Base-by-base conservation (phyloP, 2,888 invertebrate species). In the Leucoptera coffeella region DNA sequence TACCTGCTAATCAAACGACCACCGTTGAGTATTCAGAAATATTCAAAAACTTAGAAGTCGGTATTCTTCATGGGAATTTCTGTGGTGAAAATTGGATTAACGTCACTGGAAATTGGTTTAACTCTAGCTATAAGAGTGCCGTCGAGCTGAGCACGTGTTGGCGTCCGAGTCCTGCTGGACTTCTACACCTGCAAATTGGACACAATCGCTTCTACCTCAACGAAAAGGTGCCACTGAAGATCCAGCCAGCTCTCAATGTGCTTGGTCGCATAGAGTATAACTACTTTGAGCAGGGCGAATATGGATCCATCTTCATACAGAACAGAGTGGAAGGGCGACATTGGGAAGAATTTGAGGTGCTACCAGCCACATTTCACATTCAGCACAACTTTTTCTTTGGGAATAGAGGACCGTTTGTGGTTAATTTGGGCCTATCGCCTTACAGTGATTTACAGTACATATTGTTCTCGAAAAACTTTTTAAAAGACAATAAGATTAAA, bases 61-160 rank as follows among this genome's bases (percentile, higher is more conserved):
- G 94, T 1, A 77, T 97, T 22, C 61, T 93, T 26, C 84, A 96
- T 36, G 95, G 96, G 3, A 99, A 99, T 54, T 94, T 83, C 45
- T 96, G 96, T 43, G 82, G 84, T 4, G 75, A 80, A 40, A 78
- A 84, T 23, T 81, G 84, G 64, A 81, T 95, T 2, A 96, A 96
- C 51, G 77, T 95, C n/a, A 92, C 90, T 1, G 87, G 87, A n/a
- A 93, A 91, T 48, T 79, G 74, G 54, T 92, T 96, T 50, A 85
- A 84, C 38, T 78, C 80, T 24, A 90, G 90, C 39, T 49, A 75
- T 14, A 80, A 82, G 41, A 85, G 85, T 32, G 89, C 87, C 2
- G 60, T 96, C 14, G 85, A 89, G 45, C 72, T 93, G 29, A 75
- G 83, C 30, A 85, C 92, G 1, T 95, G 93, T 54, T 93, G 88